Conservation (phyloP, 30 jellyfish, hydroid and myxozoan genomes). For the Aurelia coerulea region DNA sequence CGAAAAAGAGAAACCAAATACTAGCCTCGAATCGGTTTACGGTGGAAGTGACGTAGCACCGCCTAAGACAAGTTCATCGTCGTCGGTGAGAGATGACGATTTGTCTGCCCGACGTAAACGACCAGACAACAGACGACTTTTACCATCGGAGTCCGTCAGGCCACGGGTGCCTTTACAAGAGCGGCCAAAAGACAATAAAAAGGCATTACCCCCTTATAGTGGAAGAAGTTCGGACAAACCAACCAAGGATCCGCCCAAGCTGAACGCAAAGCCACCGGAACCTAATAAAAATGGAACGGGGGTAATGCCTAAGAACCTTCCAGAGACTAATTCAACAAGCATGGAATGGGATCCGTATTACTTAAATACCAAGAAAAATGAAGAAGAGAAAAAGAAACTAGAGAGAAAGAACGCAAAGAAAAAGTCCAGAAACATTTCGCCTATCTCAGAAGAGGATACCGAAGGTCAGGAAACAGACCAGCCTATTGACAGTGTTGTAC, state of each 20-base stretch:
- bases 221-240: conserved; percentile 16
- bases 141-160: conserved; percentile 21
- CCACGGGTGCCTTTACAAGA: conserved; percentile 39
- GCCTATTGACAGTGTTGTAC: conserved; percentile 84
- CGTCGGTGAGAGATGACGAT: conserved; percentile 30
- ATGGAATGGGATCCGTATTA: conserved; percentile 99
- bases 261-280: conserved; percentile 37
- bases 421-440: conserved; percentile 82
- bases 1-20: conserved; percentile 84
- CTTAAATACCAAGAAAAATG: conserved; percentile 73
- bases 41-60: conserved; percentile 83
- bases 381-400: conserved; percentile 52
- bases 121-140: conserved; percentile 39
- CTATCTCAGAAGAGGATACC: conserved; percentile 86
- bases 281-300: conserved; percentile 30
- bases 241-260: conserved; percentile 31
- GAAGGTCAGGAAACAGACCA: conserved; percentile 53
- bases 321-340: conserved; percentile 74
- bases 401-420: conserved; percentile 55
- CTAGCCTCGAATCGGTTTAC: conserved; percentile 92
- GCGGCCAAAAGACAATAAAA: conserved; percentile 47
- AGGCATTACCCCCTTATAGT: conserved; percentile 22
- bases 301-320: conserved; percentile 65
- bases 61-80: conserved; percentile 42
- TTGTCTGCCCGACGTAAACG: conserved; percentile 47